Conservation (phyloP, 1,140 invertebrate species). For the Geopemphigus sp. region DNA sequence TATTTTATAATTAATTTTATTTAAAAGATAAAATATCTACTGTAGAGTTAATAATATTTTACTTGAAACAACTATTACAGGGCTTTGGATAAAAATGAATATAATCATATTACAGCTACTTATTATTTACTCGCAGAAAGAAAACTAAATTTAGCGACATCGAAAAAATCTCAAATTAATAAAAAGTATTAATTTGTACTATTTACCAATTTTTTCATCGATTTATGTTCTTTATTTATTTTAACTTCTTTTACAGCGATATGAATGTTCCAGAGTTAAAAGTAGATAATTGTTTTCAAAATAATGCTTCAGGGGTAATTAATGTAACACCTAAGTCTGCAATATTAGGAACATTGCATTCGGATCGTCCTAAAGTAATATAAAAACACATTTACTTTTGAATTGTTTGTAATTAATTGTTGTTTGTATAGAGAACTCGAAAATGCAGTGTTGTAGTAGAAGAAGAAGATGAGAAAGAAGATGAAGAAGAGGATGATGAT, state of each 20-base stretch:
- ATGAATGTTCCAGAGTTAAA: constrained; percentile 26
- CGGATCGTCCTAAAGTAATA: constrained; percentile 41
- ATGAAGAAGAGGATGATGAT: constrained; percentile 57
- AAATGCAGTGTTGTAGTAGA: constrained; percentile 87
- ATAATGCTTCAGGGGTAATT: neutral
- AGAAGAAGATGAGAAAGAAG: constrained; percentile 77
- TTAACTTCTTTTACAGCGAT: constrained; percentile 16
- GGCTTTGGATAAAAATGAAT: constrained; percentile 90
- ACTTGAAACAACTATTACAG: constrained; percentile 59
- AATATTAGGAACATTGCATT: constrained; percentile 17
- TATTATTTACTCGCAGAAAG: constrained; percentile 96
- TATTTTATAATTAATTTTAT: neutral
- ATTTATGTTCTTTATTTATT: neutral
- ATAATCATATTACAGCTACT: constrained; percentile 97
- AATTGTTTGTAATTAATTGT: constrained; percentile 2
- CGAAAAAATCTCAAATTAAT: constrained; percentile 59
- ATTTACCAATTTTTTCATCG: neutral
- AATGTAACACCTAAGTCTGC: constrained; percentile 20
- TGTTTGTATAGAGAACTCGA: constrained; percentile 60
- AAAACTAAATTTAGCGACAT: constrained; percentile 72
- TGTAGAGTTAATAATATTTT: neutral
- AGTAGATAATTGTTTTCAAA: constrained; percentile 22
- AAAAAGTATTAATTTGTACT: constrained; percentile 25
- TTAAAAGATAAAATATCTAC: neutral
- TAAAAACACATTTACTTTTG: neutral